Evolutionary conservation across 2,888 invertebrate genomes (phyloP).

Genomic region (Neoascia interrupta): DNA sequence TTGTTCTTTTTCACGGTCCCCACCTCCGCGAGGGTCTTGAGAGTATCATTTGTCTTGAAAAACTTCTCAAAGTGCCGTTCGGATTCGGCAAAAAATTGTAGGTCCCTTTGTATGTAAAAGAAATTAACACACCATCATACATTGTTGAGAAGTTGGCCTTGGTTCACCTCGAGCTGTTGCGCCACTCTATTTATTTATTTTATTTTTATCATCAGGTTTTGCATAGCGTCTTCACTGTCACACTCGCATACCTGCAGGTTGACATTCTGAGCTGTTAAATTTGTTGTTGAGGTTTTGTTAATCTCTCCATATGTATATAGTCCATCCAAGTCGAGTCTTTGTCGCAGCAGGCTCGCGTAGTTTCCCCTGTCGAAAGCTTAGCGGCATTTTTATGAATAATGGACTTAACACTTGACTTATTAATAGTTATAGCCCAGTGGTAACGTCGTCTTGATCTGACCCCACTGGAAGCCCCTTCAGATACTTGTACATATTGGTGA

Average conservation of each 20-base stretch:
- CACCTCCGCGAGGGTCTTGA: too few species aligned
- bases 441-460: constrained; percentile 31
- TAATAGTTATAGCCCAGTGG: constrained; percentile 49
- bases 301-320: constrained; percentile 31
- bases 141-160: too few species aligned
- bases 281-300: not conserved
- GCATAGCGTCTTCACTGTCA: constrained; percentile 39
- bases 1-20: too few species aligned
- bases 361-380: constrained; percentile 36
- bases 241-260: constrained; percentile 52
- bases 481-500: constrained; percentile 32
- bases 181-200: not conserved
- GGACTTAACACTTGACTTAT: too few species aligned
- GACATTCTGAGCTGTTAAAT: not conserved
- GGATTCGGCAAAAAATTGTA: too few species aligned
- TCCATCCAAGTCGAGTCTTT: constrained; percentile 58
- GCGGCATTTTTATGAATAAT: constrained; percentile 50
- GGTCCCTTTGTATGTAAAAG: too few species aligned
- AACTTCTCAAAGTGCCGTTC: too few species aligned
- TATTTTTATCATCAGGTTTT: constrained; percentile 36
- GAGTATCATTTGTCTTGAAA: too few species aligned
- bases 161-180: too few species aligned
- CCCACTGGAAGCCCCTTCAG: constrained; percentile 43
- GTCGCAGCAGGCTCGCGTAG: constrained; percentile 47
- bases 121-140: too few species aligned